phyloP scores from a whole-genome alignment of 1,140 invertebrate species.

The Bombus pascuorum region DNA sequence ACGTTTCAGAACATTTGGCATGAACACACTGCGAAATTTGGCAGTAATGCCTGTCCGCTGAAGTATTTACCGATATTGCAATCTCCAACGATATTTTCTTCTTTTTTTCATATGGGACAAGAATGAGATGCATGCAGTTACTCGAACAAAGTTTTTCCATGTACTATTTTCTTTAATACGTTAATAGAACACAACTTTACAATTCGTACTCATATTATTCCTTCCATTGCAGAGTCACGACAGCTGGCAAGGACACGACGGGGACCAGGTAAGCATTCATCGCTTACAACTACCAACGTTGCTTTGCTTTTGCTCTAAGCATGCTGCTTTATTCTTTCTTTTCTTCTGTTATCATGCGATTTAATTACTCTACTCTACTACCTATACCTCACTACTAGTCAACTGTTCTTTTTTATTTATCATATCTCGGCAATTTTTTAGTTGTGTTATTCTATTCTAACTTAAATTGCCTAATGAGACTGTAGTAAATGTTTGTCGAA shows the following conservation, averaged over 20 bases:
- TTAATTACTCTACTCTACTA: background rate
- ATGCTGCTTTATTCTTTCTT: constrained; percentile 16
- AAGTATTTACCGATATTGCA: constrained; percentile 19
- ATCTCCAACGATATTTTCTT: background rate
- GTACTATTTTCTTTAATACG: background rate
- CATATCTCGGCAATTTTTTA: background rate
- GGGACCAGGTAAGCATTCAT: constrained; percentile 83
- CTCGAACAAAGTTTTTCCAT: background rate
- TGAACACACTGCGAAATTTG: background rate
- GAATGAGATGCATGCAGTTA: background rate
- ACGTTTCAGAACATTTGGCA: constrained; percentile 34
- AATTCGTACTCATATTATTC: background rate
- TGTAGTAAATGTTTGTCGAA: background rate
- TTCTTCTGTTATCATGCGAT: constrained; percentile 2
- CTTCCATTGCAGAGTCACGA: constrained; percentile 84
- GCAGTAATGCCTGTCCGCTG: background rate
- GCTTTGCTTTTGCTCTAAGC: constrained; percentile 38
- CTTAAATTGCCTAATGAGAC: no score
- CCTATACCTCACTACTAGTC: no score
- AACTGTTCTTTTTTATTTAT: background rate
- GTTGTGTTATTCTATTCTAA: background rate
- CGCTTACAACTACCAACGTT: constrained; percentile 27
- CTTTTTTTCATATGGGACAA: background rate
- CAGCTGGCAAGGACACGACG: constrained; percentile 85
- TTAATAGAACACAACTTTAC: background rate